phyloP scores from a whole-genome alignment of 2,888 invertebrate genomes.

The Andrena trimmerana region DNA sequence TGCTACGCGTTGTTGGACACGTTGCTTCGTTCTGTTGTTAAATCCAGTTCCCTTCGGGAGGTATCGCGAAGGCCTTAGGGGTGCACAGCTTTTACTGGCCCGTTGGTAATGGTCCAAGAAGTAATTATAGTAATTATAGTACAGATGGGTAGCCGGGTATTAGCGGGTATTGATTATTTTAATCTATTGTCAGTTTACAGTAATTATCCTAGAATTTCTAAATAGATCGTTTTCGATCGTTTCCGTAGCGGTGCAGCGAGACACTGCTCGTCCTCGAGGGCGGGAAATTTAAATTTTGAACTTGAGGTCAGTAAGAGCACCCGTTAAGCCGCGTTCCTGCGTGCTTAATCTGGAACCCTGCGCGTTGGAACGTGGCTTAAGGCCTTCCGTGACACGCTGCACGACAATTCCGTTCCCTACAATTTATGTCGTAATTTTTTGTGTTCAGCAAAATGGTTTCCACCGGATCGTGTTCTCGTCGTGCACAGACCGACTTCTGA shows the following conservation, averaged over 20 bases:
- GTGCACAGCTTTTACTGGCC: slow-evolving; percentile 44
- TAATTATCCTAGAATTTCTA: too few species aligned
- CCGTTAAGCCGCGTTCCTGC: not conserved
- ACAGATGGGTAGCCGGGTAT: slow-evolving; percentile 26
- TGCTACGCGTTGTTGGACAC: slow-evolving; percentile 30
- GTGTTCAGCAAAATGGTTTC: slow-evolving; percentile 18
- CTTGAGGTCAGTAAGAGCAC: not conserved
- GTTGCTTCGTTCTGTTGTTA: slow-evolving; percentile 52
- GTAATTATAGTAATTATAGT: slow-evolving; percentile 49
- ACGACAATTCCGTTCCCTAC: slow-evolving; percentile 16
- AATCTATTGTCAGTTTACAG: slow-evolving; percentile 8
- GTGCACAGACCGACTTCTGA: not conserved
- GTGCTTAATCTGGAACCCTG: not conserved
- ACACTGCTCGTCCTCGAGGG: not conserved
- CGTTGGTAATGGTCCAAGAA: slow-evolving; percentile 48
- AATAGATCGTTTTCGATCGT: too few species aligned
- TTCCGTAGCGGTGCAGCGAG: not conserved
- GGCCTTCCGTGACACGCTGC: slow-evolving; percentile 1
- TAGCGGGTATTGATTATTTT: slow-evolving; percentile 13
- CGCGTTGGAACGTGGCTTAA: not conserved
- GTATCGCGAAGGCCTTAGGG: slow-evolving; percentile 49
- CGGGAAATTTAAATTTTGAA: not conserved
- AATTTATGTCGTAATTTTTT: slow-evolving; percentile 18
- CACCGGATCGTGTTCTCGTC: slow-evolving; percentile 13
- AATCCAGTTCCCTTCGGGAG: slow-evolving; percentile 29